Percentiles rank a stretch among this genome's conserved stretches.
phyloP scores from a whole-genome alignment of 2,113 vertebrate species.

The Corvus moneduloides region DNA sequence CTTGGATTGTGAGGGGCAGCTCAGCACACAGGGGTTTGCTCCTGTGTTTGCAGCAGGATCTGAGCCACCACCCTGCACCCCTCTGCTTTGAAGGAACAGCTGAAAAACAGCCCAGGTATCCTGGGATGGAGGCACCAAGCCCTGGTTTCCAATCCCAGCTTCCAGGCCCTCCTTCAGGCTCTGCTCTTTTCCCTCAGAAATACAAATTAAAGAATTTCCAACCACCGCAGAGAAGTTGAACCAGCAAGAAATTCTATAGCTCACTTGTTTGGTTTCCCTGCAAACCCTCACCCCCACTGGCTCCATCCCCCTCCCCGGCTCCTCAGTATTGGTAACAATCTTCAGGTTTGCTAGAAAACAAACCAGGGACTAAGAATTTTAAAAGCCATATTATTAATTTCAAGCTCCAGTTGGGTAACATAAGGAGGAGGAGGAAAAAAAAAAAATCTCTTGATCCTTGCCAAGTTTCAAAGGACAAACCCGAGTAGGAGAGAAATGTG shows the following conservation, averaged over 20 bases:
- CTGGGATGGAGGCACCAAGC: not conserved
- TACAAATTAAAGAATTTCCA: not conserved
- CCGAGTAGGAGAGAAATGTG: constrained; percentile 38
- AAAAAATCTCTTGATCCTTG: not conserved
- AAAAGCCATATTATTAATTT: constrained; percentile 9
- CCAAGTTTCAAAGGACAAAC: constrained; percentile 64
- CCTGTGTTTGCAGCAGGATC: not conserved
- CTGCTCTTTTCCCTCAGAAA: not conserved
- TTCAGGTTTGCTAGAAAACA: constrained; percentile 53
- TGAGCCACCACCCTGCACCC: not conserved
- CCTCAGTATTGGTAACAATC: not conserved
- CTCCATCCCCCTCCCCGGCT: not conserved
- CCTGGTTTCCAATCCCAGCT: not conserved
- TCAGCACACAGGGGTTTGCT: not conserved
- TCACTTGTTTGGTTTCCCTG: not conserved
- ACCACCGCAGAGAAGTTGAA: not conserved
- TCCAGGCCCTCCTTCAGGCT: not conserved
- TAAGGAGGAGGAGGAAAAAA: constrained; percentile 34
- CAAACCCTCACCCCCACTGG: not conserved
- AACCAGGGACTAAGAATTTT: not conserved
- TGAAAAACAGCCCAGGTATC: not conserved
- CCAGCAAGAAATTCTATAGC: not conserved
- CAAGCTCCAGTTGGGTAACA: constrained; percentile 39
- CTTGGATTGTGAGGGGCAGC: not conserved
- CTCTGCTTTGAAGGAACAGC: not conserved